Evolutionary conservation across 2,888 invertebrate species (phyloP).

Genomic region (Epirrhoe tristata): DNA sequence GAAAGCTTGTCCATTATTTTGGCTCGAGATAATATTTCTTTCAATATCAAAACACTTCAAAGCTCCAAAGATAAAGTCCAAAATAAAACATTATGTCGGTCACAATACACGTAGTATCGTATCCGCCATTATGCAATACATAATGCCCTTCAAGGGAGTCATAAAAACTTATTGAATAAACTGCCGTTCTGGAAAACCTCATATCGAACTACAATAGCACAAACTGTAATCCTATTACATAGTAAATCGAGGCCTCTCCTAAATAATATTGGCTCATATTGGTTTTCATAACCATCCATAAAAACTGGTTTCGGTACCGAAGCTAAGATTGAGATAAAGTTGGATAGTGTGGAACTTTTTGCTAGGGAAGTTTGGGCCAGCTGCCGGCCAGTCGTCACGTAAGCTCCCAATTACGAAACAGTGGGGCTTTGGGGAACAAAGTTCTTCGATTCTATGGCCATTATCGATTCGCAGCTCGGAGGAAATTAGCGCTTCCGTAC

Average conservation of each 20-base stretch:
- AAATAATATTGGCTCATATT: slow-evolving; percentile 64
- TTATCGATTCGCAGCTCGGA: slow-evolving; percentile 63
- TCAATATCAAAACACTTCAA: neutral
- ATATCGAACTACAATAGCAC: slow-evolving; percentile 49
- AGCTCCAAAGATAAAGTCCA: neutral
- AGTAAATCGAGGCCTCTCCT: slow-evolving; percentile 56
- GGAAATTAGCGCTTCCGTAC: slow-evolving; percentile 50
- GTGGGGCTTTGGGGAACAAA: slow-evolving; percentile 76
- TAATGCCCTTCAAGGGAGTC: slow-evolving; percentile 6
- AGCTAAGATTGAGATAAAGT: slow-evolving; percentile 81
- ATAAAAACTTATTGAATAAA: slow-evolving; percentile 16
- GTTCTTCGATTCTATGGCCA: slow-evolving; percentile 76
- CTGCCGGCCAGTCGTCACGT: slow-evolving; percentile 80
- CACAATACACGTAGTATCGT: neutral
- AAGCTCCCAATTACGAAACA: slow-evolving; percentile 84
- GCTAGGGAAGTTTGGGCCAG: slow-evolving; percentile 72
- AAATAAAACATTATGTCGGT: neutral
- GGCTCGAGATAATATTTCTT: no score
- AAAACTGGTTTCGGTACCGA: slow-evolving; percentile 67
- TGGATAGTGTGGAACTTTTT: slow-evolving; percentile 74
- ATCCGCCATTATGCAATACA: slow-evolving; percentile 1
- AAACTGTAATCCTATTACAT: slow-evolving; percentile 52
- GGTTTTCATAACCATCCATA: slow-evolving; percentile 65
- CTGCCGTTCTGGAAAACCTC: slow-evolving; percentile 26
- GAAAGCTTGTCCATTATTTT: no score